Evolutionary conservation across 2,888 invertebrate species (phyloP).

Genomic region (Polyploca ridens): DNA sequence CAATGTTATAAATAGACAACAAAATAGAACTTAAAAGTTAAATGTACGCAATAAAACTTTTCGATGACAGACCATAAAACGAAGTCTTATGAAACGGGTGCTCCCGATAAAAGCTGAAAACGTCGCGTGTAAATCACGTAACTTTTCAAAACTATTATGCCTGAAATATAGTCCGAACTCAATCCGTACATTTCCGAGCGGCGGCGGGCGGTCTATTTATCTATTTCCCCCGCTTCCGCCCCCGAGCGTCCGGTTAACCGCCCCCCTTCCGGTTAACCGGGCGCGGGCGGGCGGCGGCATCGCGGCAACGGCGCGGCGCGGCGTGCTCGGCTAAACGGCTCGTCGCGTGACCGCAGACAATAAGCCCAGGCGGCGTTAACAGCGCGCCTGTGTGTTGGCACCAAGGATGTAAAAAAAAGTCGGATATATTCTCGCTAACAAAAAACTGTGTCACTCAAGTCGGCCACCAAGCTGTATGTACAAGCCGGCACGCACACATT

Average conservation of each 20-base stretch:
- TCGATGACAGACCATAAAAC: slow-evolving; percentile 73
- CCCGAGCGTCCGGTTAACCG: slow-evolving; percentile 83
- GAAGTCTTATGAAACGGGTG: slow-evolving; percentile 64
- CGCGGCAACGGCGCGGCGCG: slow-evolving; percentile 69
- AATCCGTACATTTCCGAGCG: slow-evolving; percentile 84
- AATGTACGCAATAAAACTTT: slow-evolving; percentile 69
- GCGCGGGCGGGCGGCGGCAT: slow-evolving; percentile 41
- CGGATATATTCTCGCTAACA: too few species aligned
- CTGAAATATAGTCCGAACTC: slow-evolving; percentile 84
- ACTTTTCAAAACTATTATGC: slow-evolving; percentile 83
- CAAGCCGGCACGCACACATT: too few species aligned
- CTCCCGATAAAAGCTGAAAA: slow-evolving; percentile 76
- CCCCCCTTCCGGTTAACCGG: slow-evolving; percentile 84
- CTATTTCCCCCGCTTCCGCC: slow-evolving; percentile 84
- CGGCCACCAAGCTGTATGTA: too few species aligned
- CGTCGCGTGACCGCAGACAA: slow-evolving; percentile 85
- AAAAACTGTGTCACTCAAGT: too few species aligned
- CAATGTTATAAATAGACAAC: slow-evolving; percentile 58
- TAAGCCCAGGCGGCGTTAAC: slow-evolving; percentile 83
- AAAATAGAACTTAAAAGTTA: slow-evolving; percentile 64
- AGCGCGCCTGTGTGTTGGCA: slow-evolving; percentile 84
- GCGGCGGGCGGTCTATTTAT: slow-evolving; percentile 84
- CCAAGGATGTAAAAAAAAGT: too few species aligned
- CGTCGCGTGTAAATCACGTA: slow-evolving; percentile 82
- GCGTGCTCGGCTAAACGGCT: slow-evolving; percentile 83